Percentiles rank a stretch among this genome's conserved stretches.
These are phyloP conservation scores for Stegodyphus dumicola DNA, from an alignment of 1,140 invertebrate species.

Conservation along the genomic window DNA sequence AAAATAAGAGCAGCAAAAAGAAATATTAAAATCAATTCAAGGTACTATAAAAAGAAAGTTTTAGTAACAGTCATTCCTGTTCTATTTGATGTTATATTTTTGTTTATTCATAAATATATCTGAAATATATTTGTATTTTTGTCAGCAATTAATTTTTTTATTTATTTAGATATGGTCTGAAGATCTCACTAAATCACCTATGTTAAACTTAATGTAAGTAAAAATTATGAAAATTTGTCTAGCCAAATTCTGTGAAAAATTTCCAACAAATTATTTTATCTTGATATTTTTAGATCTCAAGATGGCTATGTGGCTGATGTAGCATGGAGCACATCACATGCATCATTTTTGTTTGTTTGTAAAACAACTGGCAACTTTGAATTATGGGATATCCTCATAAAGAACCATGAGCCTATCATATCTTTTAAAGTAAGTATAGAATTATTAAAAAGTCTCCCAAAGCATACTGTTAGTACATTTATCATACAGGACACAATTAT, in stretches of 20 bases:
- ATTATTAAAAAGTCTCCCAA: background rate
- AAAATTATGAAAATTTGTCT: background rate
- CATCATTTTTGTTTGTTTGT: constrained; percentile 34
- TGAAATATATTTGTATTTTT: background rate
- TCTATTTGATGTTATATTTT: too few species aligned
- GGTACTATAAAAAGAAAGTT: too few species aligned
- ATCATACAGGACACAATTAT: too few species aligned
- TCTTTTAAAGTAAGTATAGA: constrained; percentile 35
- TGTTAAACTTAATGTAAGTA: constrained; percentile 44
- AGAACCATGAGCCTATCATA: constrained; percentile 28
- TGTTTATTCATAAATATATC: too few species aligned
- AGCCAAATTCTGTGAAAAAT: background rate
- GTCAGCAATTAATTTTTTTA: background rate
- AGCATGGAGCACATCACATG: constrained; percentile 26
- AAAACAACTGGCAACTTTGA: constrained; percentile 33
- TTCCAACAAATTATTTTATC: background rate
- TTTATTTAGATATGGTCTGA: constrained; percentile 45
- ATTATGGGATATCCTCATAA: constrained; percentile 50
- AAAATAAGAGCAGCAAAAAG: too few species aligned
- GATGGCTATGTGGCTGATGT: constrained; percentile 32
- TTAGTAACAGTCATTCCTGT: too few species aligned
- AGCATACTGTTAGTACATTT: too few species aligned
- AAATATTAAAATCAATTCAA: too few species aligned
- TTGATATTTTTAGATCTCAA: constrained; percentile 9
- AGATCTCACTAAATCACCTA: constrained; percentile 40